phyloP scores from a whole-genome alignment of 2,888 invertebrate species.

The Tenthredo livida region DNA sequence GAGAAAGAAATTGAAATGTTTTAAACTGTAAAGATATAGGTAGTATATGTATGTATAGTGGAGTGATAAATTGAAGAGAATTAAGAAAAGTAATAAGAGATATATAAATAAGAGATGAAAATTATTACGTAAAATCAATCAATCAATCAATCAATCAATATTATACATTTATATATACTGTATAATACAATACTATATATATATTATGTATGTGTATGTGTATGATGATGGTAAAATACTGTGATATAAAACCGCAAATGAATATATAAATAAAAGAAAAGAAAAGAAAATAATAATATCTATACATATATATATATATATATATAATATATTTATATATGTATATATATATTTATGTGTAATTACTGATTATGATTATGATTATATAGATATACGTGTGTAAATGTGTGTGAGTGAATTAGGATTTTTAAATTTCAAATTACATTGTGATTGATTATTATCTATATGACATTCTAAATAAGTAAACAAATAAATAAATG shows the following conservation, averaged over 20 bases:
- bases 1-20: too few species aligned
- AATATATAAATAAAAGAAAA: not conserved
- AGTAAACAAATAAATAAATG: not conserved
- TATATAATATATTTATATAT: not conserved
- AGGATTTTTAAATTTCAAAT: slow-evolving; percentile 34
- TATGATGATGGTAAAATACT: not conserved
- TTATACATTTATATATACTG: not conserved
- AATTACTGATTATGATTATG: not conserved
- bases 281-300: not conserved
- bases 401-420: slow-evolving; percentile 16
- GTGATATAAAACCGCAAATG: not conserved
- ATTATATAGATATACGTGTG: not conserved
- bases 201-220: not conserved
- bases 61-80: too few species aligned
- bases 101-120: too few species aligned
- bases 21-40: too few species aligned
- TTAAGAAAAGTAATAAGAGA: too few species aligned
- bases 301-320: not conserved
- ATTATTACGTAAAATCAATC: too few species aligned
- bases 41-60: too few species aligned
- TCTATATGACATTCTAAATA: not conserved
- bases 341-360: not conserved
- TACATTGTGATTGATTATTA: slow-evolving; percentile 21
- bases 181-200: too few species aligned
- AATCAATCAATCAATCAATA: slow-evolving; percentile 24